Evolutionary conservation across 2,797 vertebrate genomes (phyloP), one percentile per base, ranked within the genome.

Genomic region (Arnoldichthys spilopterus): DNA sequence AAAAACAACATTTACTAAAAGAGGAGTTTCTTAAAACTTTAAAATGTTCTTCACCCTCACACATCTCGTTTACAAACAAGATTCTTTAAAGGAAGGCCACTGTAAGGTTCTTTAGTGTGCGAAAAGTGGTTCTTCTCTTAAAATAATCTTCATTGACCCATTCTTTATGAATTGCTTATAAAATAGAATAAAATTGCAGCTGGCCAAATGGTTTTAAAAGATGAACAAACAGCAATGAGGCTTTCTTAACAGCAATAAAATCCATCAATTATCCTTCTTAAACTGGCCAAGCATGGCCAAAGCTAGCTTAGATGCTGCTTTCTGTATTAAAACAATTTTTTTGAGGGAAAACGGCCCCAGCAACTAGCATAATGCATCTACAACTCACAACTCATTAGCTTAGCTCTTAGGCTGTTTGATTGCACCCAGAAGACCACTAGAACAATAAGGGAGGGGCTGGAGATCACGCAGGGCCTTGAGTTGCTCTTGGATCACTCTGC

Each of bases 401-500:
- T 53, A 64, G 24, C 47, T 63, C 58, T 49, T 3, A 26, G 40
- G n/a, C 22, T 62, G 2, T 32, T 70, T 70, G 47, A 70, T 70
- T 30, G 47, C 45, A 53, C 67, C 67, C 67, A 51, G 26, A 70
- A 47, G 67, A 53, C 24, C 26, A 32, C 45, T 70, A 40, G 18
- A 54, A 32, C 47, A 64, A 22, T 1, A 18, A 54, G 20, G 53
- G 53, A 24, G 64, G 64, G 11, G 28, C 8, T 47, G 54, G 30
- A 83, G 24, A 77, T 67, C 74, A 45, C 24, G 34, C n/a, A 28
- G 18, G 24, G 68, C 49, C 47, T 78, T 62, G 56, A 62, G 43
- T n/a, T 77, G 43, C 26, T 37, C 37, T 62, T 79, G 88, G 85
- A 86, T 85, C 87, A 74, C 83, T 88, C 86, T 75, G 85, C 88